Conservation (phyloP, 2,113 vertebrate genomes). For the Coptodon rendalli region DNA sequence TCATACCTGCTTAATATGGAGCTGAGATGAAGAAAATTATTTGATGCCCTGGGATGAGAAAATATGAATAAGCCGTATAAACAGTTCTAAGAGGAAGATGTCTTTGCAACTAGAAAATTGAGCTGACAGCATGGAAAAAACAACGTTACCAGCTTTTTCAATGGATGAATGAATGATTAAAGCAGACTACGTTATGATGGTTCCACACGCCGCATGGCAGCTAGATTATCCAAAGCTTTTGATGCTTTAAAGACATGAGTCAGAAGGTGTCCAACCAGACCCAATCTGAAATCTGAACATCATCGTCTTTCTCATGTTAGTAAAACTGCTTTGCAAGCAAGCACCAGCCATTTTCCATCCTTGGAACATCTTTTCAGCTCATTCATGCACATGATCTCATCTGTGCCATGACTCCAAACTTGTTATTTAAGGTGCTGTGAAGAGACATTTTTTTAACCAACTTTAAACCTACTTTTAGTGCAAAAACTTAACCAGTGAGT, state of each 20-base stretch:
- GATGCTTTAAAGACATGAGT: not conserved
- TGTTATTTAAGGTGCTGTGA: not conserved
- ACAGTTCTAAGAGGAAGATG: not conserved
- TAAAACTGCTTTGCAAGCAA: not conserved
- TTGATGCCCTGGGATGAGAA: not conserved
- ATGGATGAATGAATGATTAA: not conserved
- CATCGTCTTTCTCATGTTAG: not conserved
- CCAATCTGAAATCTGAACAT: not conserved
- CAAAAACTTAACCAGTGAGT: not conserved
- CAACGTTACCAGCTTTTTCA: not conserved
- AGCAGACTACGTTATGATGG: not conserved
- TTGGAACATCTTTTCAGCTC: not conserved
- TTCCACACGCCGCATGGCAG: not conserved
- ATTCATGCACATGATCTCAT: not conserved
- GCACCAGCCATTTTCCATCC: not conserved
- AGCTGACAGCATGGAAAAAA: not conserved
- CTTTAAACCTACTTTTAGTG: accelerated
- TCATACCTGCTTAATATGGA: not conserved
- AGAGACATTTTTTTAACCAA: not conserved
- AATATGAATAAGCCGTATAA: not conserved
- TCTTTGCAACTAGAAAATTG: not conserved
- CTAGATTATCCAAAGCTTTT: not conserved
- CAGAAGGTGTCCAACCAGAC: not conserved
- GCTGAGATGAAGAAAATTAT: not conserved
- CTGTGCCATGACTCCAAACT: not conserved